Evolutionary conservation across 2,797 vertebrate genomes (phyloP).

Genomic region (Ptychobarbus kaznakovi): DNA sequence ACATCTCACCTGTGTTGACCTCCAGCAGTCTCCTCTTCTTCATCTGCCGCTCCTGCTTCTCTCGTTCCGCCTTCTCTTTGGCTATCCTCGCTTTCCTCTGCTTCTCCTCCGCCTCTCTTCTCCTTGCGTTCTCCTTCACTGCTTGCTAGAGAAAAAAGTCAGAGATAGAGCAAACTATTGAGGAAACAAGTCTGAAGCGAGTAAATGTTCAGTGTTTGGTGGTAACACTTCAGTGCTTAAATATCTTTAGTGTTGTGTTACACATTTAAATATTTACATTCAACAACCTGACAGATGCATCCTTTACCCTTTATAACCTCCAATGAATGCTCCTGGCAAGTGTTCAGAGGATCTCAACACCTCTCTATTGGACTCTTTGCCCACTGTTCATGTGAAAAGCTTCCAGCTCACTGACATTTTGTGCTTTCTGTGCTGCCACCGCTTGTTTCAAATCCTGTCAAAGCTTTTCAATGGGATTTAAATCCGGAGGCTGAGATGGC

Average conservation of each 20-base stretch:
- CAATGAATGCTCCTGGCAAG: background rate
- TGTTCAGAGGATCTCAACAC: slow-evolving; percentile 7
- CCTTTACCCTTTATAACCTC: slow-evolving; percentile 20
- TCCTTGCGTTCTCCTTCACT: slow-evolving; percentile 88
- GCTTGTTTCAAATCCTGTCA: slow-evolving; percentile 34
- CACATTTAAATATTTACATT: no score
- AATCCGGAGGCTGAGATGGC: slow-evolving; percentile 26
- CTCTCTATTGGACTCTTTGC: slow-evolving; percentile 27
- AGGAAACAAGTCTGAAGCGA: background rate
- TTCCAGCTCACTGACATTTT: slow-evolving; percentile 31
- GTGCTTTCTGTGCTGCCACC: slow-evolving; percentile 14
- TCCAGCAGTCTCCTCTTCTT: slow-evolving; percentile 92
- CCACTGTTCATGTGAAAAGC: slow-evolving; percentile 18
- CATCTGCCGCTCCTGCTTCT: slow-evolving; percentile 89
- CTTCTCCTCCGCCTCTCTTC: slow-evolving; percentile 90
- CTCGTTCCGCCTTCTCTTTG: slow-evolving; percentile 92
- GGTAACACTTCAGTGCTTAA: background rate
- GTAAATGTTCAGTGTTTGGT: background rate
- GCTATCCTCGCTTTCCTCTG: slow-evolving; percentile 87
- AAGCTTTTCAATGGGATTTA: slow-evolving; percentile 34
- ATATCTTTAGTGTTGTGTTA: background rate
- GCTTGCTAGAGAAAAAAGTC: slow-evolving; percentile 83
- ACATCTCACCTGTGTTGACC: slow-evolving; percentile 88
- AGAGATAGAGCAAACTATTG: slow-evolving; percentile 1
- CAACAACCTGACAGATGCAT: background rate